Percentiles rank a stretch among this genome's conserved stretches.
Evolutionary conservation across 2,113 vertebrate genomes (phyloP).

Genomic region (Zingel zingel): DNA sequence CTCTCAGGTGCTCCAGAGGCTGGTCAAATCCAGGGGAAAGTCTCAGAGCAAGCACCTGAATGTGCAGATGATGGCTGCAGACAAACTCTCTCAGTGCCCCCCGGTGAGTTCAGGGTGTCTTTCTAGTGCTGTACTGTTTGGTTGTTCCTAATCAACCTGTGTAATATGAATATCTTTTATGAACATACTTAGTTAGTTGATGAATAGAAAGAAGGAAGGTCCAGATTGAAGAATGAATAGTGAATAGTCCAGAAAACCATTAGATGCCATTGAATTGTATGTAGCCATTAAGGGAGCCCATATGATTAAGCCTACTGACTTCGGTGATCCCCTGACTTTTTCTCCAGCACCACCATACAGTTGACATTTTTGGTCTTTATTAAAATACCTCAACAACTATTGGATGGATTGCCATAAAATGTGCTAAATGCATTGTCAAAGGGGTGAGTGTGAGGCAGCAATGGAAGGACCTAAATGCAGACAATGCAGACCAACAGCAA

Average conservation of each 20-base stretch:
- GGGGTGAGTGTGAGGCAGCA: not conserved
- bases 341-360: not conserved
- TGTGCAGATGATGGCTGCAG: slow-evolving; percentile 96
- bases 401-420: not conserved
- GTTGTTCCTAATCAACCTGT: not conserved
- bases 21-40: slow-evolving; percentile 95
- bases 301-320: not conserved
- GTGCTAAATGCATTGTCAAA: not conserved
- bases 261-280: not conserved
- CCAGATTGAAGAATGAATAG: not conserved
- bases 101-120: slow-evolving; percentile 85
- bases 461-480: not conserved
- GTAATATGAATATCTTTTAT: no score
- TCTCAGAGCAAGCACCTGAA: slow-evolving; percentile 98
- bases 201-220: no score
- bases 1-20: slow-evolving; percentile 92
- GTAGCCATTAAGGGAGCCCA: not conserved
- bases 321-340: not conserved
- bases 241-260: not conserved
- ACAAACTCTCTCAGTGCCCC: slow-evolving; percentile 96
- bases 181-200: no score
- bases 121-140: not conserved
- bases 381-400: not conserved
- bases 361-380: not conserved
- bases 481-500: not conserved